Evolutionary conservation across 2,888 invertebrate genomes (phyloP), one percentile per base, ranked within the genome.

Genomic region (Auanema sp.): DNA sequence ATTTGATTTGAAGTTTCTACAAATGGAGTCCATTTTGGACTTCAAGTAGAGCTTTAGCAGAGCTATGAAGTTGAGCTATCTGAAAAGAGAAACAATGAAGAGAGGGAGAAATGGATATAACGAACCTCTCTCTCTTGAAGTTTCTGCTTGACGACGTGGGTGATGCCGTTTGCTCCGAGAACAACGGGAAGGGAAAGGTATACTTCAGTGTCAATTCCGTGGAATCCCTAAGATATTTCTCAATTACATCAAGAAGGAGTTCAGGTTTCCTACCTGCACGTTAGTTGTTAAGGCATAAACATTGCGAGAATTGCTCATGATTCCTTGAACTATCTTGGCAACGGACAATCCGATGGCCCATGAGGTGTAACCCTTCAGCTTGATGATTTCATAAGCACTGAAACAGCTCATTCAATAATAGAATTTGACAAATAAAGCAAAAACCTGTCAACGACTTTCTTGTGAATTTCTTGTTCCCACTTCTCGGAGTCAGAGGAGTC

Each of bases 141-240:
- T 50, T 76, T 71, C 55, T 80, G 80, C 54, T 75, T 78, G 60
- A 80, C 76, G 50, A 77, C 69, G 54, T 76, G 76, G 24, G 80
- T 77, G 58, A 82, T 64, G 50, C 82, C 82, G 41, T 78, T 76
- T 12, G 75, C 61, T n/a, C 82, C 82, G n/a, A 82, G 64, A 8
- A 82, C 81, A 16, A 72, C 73, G 18, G 93, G 93, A 63, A 93
- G 85, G 0, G 93, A 93, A 55, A 93, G 87, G 85, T 91, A 93
- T 8, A 93, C 91, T 69, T 93, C 92, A 33, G 91, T 88, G 0
- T 89, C 86, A 69, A 93, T 90, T 18, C 90, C 91, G 81, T 92
- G 91, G 78, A 89, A 87, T 50, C 91, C 92, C 92, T 92, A 84
- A 21, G 85, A 83, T 69, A 23, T n/a, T n/a, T n/a, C n/a, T n/a